Conservation (phyloP, 2,797 vertebrate genomes). For the Aulostomus chinensis region DNA sequence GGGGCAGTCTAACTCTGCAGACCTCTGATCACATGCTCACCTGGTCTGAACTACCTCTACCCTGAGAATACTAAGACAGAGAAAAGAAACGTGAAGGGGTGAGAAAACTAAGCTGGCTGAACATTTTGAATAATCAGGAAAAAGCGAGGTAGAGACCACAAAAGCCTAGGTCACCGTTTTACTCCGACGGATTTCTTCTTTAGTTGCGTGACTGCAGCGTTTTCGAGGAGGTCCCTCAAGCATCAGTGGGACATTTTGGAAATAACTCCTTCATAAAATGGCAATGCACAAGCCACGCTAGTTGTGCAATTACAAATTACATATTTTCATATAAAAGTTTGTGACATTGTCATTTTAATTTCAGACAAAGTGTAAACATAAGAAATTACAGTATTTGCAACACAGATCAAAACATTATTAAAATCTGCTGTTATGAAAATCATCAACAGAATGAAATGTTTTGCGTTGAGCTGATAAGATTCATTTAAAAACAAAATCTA, state of each 20-base stretch:
- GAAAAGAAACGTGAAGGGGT: constrained; percentile 22
- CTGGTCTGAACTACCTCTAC: constrained; percentile 71
- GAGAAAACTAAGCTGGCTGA: constrained; percentile 38
- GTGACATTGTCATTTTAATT: no score
- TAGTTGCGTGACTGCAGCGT: no score
- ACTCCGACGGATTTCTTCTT: no score
- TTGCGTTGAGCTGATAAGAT: no score
- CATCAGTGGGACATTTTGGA: neutral
- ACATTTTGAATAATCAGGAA: constrained; percentile 24
- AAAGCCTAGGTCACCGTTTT: constrained; percentile 58
- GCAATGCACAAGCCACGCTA: constrained; percentile 11
- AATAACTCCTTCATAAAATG: constrained; percentile 32
- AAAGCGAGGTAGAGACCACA: constrained; percentile 66
- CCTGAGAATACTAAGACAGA: constrained; percentile 75
- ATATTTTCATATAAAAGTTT: no score
- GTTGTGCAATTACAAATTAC: constrained; percentile 32
- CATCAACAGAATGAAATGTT: no score
- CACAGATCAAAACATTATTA: no score
- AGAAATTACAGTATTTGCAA: no score
- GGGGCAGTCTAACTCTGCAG: constrained; percentile 56
- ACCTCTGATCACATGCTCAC: constrained; percentile 46
- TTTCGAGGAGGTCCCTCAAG: no score
- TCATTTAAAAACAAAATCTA: no score
- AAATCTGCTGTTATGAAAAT: no score
- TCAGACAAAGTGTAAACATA: no score